Evolutionary conservation across 1,140 invertebrate genomes (phyloP), one percentile per base, ranked within the genome.

Genomic region (Drosophila prosaltans): DNA sequence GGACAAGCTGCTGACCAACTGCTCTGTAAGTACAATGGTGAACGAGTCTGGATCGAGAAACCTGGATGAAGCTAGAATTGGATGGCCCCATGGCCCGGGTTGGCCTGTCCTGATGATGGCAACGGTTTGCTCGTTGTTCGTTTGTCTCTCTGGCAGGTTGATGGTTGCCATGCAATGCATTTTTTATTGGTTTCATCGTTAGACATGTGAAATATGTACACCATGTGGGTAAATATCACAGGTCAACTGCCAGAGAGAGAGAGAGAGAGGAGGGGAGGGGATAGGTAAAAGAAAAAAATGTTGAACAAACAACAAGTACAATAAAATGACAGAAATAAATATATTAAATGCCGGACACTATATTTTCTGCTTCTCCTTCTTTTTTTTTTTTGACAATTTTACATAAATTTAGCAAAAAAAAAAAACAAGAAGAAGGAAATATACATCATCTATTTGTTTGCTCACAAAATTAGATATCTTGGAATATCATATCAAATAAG

Each of bases 171-270:
- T 57, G 69, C 68, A 59, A 67, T 85, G 78, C 78, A 85, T 71
- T 85, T 84, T 84, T 85, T 85, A 85, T 85, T 78, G 81, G 65
- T 81, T 79, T 85, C 74, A 80, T 84, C 72, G 80, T 82, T 82
- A 78, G 75, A 78, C 74, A 72, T 48, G 48, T 67, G 63, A 82
- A 82, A 74, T 81, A 82, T 82, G 73, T 68, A 7, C 39, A 51
- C 28, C 58, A 74, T 74, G 72, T 74, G 72, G 73, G 65, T 64
- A 76, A 76, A 76, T 76, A 76, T 76, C 73, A 62, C 39, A 51
- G 45, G 45, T 51, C 45, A 43, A 45, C 21, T 62, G 4, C n/a
- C 58, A 57, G 16, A 16, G 21, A n/a, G 10, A 16, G 16, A 16
- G 16, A 16, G 16, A 16, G 16, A 16, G 16, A 16, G 16, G 16